These are phyloP conservation scores for Coracopsis vasa DNA, from an alignment of 2,113 vertebrate species.

Conservation along the genomic window DNA sequence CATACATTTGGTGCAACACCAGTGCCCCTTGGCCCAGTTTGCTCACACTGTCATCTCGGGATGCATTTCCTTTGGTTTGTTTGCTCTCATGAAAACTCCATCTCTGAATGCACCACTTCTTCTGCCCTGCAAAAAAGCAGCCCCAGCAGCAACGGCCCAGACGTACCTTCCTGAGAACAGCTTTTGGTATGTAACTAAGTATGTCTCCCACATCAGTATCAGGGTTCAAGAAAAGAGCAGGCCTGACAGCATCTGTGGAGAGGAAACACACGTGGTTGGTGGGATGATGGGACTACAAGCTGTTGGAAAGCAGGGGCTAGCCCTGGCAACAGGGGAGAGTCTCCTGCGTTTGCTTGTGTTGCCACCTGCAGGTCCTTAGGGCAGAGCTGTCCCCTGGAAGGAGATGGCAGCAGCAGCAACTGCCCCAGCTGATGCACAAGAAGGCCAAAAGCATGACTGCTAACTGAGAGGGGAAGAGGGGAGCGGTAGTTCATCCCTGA, in stretches of 20 bases:
- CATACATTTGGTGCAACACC: not conserved
- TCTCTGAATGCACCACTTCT: not conserved
- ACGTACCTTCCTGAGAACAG: not conserved
- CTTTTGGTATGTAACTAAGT: not conserved
- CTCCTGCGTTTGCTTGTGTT: not conserved
- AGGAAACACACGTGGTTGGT: not conserved
- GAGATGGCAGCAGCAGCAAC: not conserved
- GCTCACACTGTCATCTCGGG: rapidly evolving
- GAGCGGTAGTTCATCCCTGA: not conserved
- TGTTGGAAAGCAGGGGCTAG: not conserved
- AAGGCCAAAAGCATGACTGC: not conserved
- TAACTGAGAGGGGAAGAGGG: not conserved
- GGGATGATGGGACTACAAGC: not conserved
- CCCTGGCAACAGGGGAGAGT: not conserved
- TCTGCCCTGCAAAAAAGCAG: not conserved
- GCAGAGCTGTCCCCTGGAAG: not conserved
- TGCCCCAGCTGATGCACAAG: not conserved
- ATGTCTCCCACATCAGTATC: not conserved
- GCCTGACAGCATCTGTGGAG: not conserved
- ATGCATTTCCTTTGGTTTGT: not conserved
- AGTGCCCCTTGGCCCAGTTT: not conserved
- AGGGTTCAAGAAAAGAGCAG: not conserved
- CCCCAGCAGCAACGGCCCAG: not conserved
- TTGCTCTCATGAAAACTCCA: not conserved
- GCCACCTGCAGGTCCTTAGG: not conserved